phyloP scores from a whole-genome alignment of 2,797 vertebrate species.

The Perodicticus potto region DNA sequence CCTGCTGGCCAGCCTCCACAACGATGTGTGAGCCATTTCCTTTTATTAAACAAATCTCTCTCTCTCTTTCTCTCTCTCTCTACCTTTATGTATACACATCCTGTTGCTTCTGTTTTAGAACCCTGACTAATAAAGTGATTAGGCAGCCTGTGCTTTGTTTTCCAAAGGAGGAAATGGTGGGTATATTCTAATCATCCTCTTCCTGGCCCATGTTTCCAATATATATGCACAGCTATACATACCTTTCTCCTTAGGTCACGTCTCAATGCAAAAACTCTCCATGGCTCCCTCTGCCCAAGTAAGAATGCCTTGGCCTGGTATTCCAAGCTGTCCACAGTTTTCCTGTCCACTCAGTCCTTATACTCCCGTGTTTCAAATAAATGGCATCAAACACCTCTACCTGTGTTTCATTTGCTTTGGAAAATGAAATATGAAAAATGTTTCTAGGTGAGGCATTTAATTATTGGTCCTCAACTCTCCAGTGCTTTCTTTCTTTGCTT shows the following conservation, averaged over 20 bases:
- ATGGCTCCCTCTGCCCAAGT: not conserved
- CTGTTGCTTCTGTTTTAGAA: not conserved
- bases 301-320: not conserved
- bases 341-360: not conserved
- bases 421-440: constrained; percentile 18
- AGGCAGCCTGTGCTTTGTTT: not conserved
- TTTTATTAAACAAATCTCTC: not conserved
- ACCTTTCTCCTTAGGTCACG: not conserved
- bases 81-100: not conserved
- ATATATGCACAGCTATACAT: not conserved
- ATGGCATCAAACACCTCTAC: not conserved
- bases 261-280: not conserved
- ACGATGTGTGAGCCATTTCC: not conserved
- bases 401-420: not conserved
- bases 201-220: not conserved
- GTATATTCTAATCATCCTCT: not conserved
- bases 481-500: not conserved
- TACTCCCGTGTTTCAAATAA: not conserved
- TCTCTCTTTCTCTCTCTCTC: not conserved
- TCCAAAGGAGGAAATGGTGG: not conserved
- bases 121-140: not conserved
- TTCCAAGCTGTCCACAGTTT: not conserved
- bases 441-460: constrained; percentile 34
- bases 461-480: constrained; percentile 8
- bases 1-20: not conserved